Evolutionary conservation across 2,113 vertebrate genomes (phyloP).

Genomic region (Nerophis lumbriciformis): DNA sequence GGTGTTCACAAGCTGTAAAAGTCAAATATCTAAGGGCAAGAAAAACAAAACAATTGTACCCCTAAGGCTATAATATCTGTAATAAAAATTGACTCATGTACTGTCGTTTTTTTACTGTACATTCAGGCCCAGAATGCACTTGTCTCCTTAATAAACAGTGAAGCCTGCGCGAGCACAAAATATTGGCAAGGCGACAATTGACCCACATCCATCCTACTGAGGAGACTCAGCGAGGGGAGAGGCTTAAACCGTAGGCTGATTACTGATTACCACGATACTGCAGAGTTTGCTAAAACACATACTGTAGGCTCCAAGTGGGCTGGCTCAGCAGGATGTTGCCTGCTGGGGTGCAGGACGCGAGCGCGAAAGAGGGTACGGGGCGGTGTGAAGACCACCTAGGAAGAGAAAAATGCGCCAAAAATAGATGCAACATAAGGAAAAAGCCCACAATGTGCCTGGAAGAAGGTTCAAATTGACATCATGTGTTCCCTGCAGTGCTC

Average conservation of each 20-base stretch:
- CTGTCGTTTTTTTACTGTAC: too few species aligned
- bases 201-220: constrained; percentile 20
- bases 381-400: constrained; percentile 39
- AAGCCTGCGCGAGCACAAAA: constrained; percentile 7
- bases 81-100: too few species aligned
- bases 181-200: constrained; percentile 8
- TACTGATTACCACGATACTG: constrained; percentile 62
- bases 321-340: constrained; percentile 36
- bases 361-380: constrained; percentile 25
- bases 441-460: background rate
- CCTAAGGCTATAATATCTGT: too few species aligned
- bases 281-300: constrained; percentile 60
- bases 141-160: background rate
- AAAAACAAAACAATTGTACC: too few species aligned
- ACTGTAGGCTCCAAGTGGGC: constrained; percentile 59
- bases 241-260: constrained; percentile 67
- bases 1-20: too few species aligned
- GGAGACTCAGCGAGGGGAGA: constrained; percentile 25
- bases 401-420: constrained; percentile 20
- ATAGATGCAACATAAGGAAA: background rate
- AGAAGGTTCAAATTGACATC: background rate
- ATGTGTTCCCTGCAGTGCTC: background rate
- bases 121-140: background rate
- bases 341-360: constrained; percentile 43
- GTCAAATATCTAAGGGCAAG: too few species aligned